Base-by-base conservation (phyloP, 1,140 invertebrate species). In the Drosophila arawakana region DNA sequence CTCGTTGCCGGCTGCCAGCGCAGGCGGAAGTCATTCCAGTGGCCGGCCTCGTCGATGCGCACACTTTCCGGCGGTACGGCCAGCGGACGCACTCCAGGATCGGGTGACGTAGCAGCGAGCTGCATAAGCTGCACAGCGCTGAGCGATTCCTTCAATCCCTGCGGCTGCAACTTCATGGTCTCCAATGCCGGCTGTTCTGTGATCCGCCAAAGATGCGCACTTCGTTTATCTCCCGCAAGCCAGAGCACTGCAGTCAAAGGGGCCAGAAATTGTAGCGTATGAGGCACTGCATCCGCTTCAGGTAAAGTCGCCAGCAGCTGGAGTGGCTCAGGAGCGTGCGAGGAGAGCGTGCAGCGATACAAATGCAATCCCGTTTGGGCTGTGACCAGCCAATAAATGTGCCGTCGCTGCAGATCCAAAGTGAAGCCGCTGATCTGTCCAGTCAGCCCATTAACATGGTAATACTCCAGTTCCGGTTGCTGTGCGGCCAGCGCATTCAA, bases 1-100 rank as follows among this genome's bases (percentile, higher is more conserved):
- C 95, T 95, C 0, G 92, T 92, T 0, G 96, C 94, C 0, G 95
- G 95, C 9, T 94, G 92, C 97, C 97, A 98, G 0, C 94, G 94
- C n/a, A 98, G 94, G 43, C 95, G 96, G 78, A 98, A 98, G 21
- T 94, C 94, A 43, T 96, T 93, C 94, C 95, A 97, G 5, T 93
- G 94, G 0, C 97, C 97, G 0, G 97, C 97, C 5, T 93, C 90
- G 7, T 88, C 86, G 1, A 97, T 94, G 61, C 91, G 91, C 41
- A 98, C 94, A 0, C 95, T 95, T 1, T 93, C 92, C 4, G 93
- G 74, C 7, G 94, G 89, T 2, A 98, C 94, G 0, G 94, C 83
- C 49, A 95, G 93, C 1, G 97, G 97, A 18, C 96, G 94, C 0
- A 97, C 97, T 9, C 94, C 93, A 0, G 6, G 2, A 7, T 80